phyloP scores from a whole-genome alignment of 2,113 vertebrate species.

The Lepisosteus osseus region DNA sequence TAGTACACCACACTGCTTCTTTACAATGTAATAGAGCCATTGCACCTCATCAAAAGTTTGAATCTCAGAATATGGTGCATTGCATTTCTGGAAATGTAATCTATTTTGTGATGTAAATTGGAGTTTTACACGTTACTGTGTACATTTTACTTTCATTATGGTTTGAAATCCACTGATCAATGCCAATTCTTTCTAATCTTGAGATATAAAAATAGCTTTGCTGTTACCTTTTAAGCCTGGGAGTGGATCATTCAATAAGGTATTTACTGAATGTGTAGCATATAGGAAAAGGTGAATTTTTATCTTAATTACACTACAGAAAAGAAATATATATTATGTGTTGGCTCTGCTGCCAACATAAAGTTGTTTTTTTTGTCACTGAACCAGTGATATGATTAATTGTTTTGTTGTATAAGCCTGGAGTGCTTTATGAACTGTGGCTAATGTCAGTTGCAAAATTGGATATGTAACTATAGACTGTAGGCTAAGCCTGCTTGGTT shows the following conservation, averaged over 20 bases:
- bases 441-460: slow-evolving; percentile 33
- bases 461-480: slow-evolving; percentile 23
- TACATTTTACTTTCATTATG: no score
- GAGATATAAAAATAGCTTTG: no score
- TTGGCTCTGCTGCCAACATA: no score
- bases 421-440: slow-evolving; percentile 34
- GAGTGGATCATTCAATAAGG: not conserved
- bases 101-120: no score
- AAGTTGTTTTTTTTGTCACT: slow-evolving; percentile 26
- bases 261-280: not conserved
- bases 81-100: no score
- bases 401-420: slow-evolving; percentile 35
- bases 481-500: not conserved
- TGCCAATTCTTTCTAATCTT: no score
- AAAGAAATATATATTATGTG: slow-evolving; percentile 9
- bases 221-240: not conserved
- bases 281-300: not conserved
- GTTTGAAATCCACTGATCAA: no score
- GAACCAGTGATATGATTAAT: slow-evolving; percentile 5
- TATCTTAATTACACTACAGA: slow-evolving; percentile 29
- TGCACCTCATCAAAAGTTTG: no score
- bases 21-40: no score
- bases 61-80: no score
- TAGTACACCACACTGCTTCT: no score
- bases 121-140: no score